Percentiles rank a stretch among this genome's conserved stretches.
Conservation (phyloP, 2,797 vertebrate species). For the Australoheros facetus region DNA sequence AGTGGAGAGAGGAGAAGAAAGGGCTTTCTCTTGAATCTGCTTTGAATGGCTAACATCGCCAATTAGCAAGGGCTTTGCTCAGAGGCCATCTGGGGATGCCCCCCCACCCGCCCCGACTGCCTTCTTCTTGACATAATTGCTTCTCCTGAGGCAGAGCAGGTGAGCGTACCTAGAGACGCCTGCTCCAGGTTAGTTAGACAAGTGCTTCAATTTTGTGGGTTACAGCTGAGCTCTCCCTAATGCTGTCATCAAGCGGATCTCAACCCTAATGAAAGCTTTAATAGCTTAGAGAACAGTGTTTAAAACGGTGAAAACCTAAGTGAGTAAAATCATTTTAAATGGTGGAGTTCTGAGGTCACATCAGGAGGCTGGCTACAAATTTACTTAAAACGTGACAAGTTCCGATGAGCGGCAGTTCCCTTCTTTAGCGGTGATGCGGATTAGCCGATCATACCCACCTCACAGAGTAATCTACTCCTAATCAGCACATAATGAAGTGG, state of each 20-base stretch:
- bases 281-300: slow-evolving; percentile 50
- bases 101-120: not conserved
- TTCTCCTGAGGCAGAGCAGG: slow-evolving; percentile 82
- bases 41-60: slow-evolving; percentile 77
- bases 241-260: slow-evolving; percentile 71
- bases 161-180: slow-evolving; percentile 74
- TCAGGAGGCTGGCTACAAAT: slow-evolving; percentile 14
- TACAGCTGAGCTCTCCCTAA: slow-evolving; percentile 72
- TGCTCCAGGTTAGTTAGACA: slow-evolving; percentile 69
- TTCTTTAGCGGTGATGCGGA: slow-evolving; percentile 20
- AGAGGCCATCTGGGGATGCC: slow-evolving; percentile 70
- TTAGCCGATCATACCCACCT: slow-evolving; percentile 29
- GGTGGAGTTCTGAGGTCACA: slow-evolving; percentile 23
- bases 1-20: slow-evolving; percentile 40
- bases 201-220: slow-evolving; percentile 68
- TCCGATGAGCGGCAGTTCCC: slow-evolving; percentile 5
- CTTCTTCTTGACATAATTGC: slow-evolving; percentile 83
- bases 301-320: slow-evolving; percentile 45
- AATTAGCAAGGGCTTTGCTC: slow-evolving; percentile 79
- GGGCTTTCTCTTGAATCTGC: slow-evolving; percentile 61
- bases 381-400: slow-evolving; percentile 11
- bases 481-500: slow-evolving; percentile 71
- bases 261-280: slow-evolving; percentile 75
- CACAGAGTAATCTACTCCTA: slow-evolving; percentile 46
- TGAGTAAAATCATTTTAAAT: slow-evolving; percentile 25